These are phyloP conservation scores for Tiliqua scincoides DNA, from an alignment of 2,113 vertebrate species.

Conservation along the genomic window DNA sequence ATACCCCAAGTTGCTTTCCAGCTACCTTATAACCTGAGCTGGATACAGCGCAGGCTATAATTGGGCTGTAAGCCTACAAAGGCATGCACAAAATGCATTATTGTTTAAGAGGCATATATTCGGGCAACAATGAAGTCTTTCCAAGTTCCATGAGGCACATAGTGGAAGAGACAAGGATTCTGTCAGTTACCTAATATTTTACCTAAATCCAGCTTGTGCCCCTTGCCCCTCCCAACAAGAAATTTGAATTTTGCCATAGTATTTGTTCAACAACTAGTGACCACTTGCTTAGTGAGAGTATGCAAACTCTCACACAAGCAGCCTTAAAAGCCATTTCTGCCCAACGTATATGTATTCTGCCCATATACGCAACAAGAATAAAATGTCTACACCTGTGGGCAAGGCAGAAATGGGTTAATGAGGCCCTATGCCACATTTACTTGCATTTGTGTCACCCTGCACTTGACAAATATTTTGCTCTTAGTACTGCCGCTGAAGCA, in stretches of 20 bases:
- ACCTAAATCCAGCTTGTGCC: neutral
- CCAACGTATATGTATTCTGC: too few species aligned
- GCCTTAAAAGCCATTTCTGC: too few species aligned
- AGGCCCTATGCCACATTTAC: neutral
- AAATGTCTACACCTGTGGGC: too few species aligned
- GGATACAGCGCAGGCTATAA: too few species aligned
- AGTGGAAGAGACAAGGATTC: neutral
- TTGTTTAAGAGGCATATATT: neutral
- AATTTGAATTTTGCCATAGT: neutral
- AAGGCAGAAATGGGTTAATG: too few species aligned
- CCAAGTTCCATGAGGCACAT: too few species aligned
- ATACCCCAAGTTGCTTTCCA: too few species aligned
- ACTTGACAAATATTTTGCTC: neutral
- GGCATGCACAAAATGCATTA: neutral
- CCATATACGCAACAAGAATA: too few species aligned
- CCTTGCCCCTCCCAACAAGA: neutral
- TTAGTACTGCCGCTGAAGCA: neutral
- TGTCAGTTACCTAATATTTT: neutral
- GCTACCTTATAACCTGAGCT: too few species aligned
- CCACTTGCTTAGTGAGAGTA: neutral
- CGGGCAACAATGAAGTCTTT: neutral
- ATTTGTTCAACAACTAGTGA: neutral
- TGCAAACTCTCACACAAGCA: neutral
- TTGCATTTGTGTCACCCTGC: neutral
- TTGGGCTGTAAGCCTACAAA: neutral